phyloP scores from a whole-genome alignment of 2,888 invertebrate genomes.

The Polymixis lichenea region DNA sequence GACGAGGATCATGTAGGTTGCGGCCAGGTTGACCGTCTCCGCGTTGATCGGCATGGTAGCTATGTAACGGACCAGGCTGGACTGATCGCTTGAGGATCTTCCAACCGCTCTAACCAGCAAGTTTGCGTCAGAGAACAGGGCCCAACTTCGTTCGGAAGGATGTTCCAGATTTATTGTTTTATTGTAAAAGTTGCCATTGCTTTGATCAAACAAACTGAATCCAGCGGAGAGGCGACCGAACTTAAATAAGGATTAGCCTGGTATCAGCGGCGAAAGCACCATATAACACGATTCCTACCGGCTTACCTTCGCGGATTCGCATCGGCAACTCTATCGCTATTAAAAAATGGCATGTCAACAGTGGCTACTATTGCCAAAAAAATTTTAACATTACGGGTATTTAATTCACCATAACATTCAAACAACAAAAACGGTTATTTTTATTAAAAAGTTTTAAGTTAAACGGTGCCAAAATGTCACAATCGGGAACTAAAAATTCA shows the following conservation, averaged over 20 bases:
- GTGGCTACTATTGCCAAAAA: no score
- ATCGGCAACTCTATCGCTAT: no score
- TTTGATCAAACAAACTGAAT: background rate
- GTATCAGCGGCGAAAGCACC: no score
- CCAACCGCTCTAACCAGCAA: constrained; percentile 67
- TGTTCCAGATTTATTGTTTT: constrained; percentile 37
- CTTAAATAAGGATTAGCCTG: background rate
- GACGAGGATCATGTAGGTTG: constrained; percentile 93
- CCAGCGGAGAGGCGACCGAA: background rate
- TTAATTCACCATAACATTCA: no score
- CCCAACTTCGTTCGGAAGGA: constrained; percentile 74
- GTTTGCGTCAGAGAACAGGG: constrained; percentile 80
- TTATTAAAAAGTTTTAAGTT: no score
- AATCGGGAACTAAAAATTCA: no score
- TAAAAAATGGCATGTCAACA: no score
- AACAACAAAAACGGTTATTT: no score
- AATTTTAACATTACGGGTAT: no score
- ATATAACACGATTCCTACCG: no score
- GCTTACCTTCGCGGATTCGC: no score
- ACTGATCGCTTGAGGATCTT: constrained; percentile 79
- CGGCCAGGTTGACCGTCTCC: constrained; percentile 92
- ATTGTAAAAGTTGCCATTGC: background rate
- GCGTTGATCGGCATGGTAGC: constrained; percentile 89
- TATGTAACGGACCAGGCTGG: constrained; percentile 71
- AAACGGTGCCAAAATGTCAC: no score